Evolutionary conservation across 2,797 vertebrate species (phyloP).

Genomic region (Gymnoscopelus braueri): DNA sequence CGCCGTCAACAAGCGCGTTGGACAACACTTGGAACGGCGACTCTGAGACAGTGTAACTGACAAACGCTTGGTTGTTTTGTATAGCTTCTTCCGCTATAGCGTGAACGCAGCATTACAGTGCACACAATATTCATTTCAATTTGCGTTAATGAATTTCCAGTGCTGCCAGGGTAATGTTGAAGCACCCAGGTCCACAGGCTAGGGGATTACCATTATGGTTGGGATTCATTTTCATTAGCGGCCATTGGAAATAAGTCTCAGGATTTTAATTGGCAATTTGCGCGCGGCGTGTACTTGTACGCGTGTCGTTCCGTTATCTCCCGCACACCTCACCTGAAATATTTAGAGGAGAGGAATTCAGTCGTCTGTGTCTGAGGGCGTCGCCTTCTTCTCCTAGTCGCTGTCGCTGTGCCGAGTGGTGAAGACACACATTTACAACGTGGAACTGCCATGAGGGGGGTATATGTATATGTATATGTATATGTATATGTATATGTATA

Average conservation of each 20-base stretch:
- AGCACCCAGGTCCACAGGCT: conserved; percentile 30
- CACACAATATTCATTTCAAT: conserved; percentile 41
- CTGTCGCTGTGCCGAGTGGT: too few species aligned
- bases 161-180: conserved; percentile 44
- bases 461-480: too few species aligned
- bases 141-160: conserved; percentile 64
- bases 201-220: conserved; percentile 50
- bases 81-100: too few species aligned
- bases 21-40: too few species aligned
- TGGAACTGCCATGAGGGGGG: too few species aligned
- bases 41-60: too few species aligned
- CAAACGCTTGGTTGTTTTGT: too few species aligned
- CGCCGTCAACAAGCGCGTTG: too few species aligned
- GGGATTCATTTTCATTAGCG: conserved; percentile 60
- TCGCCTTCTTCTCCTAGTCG: not conserved
- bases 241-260: conserved; percentile 51
- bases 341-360: conserved; percentile 32
- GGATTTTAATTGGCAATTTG: conserved; percentile 61
- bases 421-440: too few species aligned
- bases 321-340: conserved; percentile 36
- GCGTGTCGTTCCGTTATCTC: conserved; percentile 30
- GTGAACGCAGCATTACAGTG: too few species aligned
- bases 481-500: too few species aligned
- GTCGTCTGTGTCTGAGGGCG: not conserved
- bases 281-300: conserved; percentile 2